Evolutionary conservation across 2,113 vertebrate genomes (phyloP).

Genomic region (Copsychus sechellarum): DNA sequence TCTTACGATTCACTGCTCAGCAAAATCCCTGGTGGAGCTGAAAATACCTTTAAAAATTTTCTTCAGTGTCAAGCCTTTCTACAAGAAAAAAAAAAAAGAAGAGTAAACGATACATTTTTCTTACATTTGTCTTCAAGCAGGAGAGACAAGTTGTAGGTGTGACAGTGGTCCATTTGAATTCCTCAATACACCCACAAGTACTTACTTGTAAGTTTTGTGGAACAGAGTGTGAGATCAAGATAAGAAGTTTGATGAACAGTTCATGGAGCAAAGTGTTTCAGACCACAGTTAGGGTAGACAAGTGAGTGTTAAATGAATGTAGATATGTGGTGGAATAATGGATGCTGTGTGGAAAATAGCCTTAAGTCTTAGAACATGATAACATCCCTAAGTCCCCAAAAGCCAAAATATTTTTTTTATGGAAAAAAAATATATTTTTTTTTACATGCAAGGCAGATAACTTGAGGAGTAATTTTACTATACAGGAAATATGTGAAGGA

Average conservation of each 20-base stretch:
- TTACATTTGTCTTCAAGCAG: neutral
- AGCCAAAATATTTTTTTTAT: neutral
- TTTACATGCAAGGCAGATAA: neutral
- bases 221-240: neutral
- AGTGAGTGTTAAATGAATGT: neutral
- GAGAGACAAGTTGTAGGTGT: neutral
- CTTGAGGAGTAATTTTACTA: neutral
- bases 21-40: neutral
- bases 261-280: neutral
- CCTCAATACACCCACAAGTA: neutral
- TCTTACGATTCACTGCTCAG: neutral
- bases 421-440: neutral
- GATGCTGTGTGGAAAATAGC: neutral
- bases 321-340: neutral
- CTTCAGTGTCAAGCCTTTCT: neutral
- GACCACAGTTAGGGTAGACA: neutral
- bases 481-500: neutral
- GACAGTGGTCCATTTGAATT: neutral
- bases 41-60: conserved; percentile 6
- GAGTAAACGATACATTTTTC: neutral
- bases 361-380: neutral
- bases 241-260: neutral
- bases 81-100: neutral
- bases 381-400: neutral
- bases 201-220: neutral